Percentiles rank a stretch among this genome's conserved stretches.
These are phyloP conservation scores for Thera obeliscata DNA, from an alignment of 2,888 invertebrate species.

Conservation along the genomic window DNA sequence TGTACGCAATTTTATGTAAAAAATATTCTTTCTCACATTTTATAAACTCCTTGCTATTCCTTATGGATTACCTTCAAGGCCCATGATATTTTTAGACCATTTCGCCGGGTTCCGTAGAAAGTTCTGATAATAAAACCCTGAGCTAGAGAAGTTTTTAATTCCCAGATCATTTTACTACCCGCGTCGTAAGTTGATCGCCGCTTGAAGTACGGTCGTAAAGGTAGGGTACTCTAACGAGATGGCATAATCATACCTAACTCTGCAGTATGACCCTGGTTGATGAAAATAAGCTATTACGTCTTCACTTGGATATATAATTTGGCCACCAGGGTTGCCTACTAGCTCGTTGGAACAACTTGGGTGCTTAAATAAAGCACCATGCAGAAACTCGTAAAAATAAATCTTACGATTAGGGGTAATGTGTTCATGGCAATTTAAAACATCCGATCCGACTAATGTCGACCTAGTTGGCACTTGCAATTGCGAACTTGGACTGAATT, in stretches of 20 bases:
- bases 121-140: conserved; percentile 3
- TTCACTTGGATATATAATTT: neutral
- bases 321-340: neutral
- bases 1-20: too few species aligned
- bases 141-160: conserved; percentile 10
- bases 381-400: neutral
- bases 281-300: neutral
- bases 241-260: neutral
- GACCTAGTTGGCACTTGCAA: conserved; percentile 26
- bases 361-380: neutral
- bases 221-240: neutral
- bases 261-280: neutral
- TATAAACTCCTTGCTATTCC: too few species aligned
- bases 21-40: too few species aligned
- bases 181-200: neutral
- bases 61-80: too few species aligned
- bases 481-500: neutral
- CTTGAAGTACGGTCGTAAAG: conserved; percentile 2
- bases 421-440: conserved; percentile 8
- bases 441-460: neutral
- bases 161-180: conserved; percentile 5
- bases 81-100: neutral
- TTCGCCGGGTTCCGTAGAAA: neutral
- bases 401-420: neutral
- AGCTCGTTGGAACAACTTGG: neutral